Conservation (phyloP, 2,797 vertebrate species). For the Hoplostethus atlanticus region DNA sequence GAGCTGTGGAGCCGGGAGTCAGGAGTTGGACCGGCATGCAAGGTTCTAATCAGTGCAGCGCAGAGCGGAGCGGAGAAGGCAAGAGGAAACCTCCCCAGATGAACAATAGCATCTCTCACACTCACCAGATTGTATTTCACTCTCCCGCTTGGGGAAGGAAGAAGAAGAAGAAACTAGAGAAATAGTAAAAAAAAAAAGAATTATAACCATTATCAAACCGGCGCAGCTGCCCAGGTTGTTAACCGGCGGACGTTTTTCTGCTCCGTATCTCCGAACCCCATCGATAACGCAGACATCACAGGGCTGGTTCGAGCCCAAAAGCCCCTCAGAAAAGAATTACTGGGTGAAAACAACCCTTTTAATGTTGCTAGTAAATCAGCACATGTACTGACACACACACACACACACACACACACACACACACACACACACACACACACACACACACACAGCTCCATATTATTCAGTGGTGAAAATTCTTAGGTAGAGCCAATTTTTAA, state of each 20-base stretch:
- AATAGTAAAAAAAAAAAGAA: conserved; percentile 37
- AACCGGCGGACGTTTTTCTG: conserved; percentile 64
- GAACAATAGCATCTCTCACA: conserved; percentile 66
- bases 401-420: conserved; percentile 12
- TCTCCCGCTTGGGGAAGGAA: conserved; percentile 46
- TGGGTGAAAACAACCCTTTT: conserved; percentile 30
- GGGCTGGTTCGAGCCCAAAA: background rate
- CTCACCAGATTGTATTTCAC: conserved; percentile 60
- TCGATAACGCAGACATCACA: conserved; percentile 37
- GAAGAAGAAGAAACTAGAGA: conserved; percentile 35
- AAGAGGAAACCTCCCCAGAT: conserved; percentile 58
- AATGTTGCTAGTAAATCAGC: conserved; percentile 59
- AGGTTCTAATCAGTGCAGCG: conserved; percentile 71
- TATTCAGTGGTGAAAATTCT: conserved; percentile 40
- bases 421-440: conserved; percentile 5
- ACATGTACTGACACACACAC: background rate
- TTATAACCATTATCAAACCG: conserved; percentile 71
- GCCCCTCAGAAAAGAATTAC: conserved; percentile 36
- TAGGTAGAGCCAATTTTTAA: conserved; percentile 56
- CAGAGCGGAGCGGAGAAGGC: conserved; percentile 60
- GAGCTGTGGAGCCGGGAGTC: conserved; percentile 55
- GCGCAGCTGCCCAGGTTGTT: conserved; percentile 62
- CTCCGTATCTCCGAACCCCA: conserved; percentile 53
- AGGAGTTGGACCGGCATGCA: conserved; percentile 60
- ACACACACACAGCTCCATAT: conserved; percentile 8